Evolutionary conservation across 1,140 invertebrate species (phyloP).

Genomic region (Drosophila melanogaster): Release_6_plus_ISO1_MT NC_004354.4:5995001-5995500

Average conservation of each 20-base stretch:
- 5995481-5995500: too few relatives aligned
- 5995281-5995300: neutral
- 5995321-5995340: neutral
- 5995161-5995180: constrained; percentile 26
- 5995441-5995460: neutral
- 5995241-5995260: constrained; percentile 18
- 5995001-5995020: neutral
- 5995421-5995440: neutral
- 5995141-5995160: constrained; percentile 83
- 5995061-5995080: constrained; percentile 82
- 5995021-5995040: neutral
- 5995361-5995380: constrained; percentile 75
- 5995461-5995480: too few relatives aligned
- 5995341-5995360: constrained; percentile 24
- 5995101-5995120: constrained; percentile 10
- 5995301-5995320: neutral
- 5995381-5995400: constrained; percentile 81
- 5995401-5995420: constrained; percentile 70
- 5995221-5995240: constrained; percentile 82
- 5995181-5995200: constrained; percentile 70
- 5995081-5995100: constrained; percentile 10
- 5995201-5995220: constrained; percentile 67
- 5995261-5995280: too few relatives aligned
- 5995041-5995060: constrained; percentile 76
- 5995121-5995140: constrained; percentile 77